Percentiles rank a stretch among this genome's conserved stretches.
These are phyloP conservation scores for Lacerta agilis DNA, from an alignment of 2,797 vertebrate genomes.

Conservation along the genomic window DNA sequence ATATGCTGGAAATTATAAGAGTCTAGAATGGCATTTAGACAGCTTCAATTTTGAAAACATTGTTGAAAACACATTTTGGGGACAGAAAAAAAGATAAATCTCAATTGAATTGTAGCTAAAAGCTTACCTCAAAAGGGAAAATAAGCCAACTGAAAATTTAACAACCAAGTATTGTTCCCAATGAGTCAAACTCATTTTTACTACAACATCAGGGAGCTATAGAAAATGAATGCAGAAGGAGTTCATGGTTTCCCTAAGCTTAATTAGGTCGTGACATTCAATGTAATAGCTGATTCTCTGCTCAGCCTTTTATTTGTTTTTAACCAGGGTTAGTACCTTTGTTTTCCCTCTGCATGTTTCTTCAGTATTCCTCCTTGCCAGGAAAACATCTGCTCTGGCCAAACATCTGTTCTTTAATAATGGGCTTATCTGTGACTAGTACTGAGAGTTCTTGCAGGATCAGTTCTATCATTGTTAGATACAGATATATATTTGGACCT, in stretches of 20 bases:
- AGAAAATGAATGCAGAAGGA: not conserved
- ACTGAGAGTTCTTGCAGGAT: not conserved
- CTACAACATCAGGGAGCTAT: not conserved
- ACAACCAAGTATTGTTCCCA: not conserved
- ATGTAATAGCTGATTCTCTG: not conserved
- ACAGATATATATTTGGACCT: not conserved
- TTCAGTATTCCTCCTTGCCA: not conserved
- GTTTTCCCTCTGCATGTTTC: not conserved
- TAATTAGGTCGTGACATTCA: not conserved
- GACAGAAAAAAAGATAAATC: constrained; percentile 5
- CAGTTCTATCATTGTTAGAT: no score
- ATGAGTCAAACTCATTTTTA: not conserved
- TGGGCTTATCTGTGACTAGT: not conserved
- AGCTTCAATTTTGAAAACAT: not conserved
- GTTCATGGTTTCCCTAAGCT: not conserved
- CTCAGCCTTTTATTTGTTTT: not conserved
- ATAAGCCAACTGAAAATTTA: not conserved
- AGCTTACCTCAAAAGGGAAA: not conserved
- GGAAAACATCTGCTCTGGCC: not conserved
- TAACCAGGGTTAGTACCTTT: not conserved
- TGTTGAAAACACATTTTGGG: not conserved
- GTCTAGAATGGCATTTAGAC: not conserved
- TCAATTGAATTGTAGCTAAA: not conserved
- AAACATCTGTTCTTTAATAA: not conserved
- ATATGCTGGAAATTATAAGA: not conserved